These are phyloP conservation scores for Hypselothyrea guttata DNA, from an alignment of 2,888 invertebrate genomes.

Conservation along the genomic window DNA sequence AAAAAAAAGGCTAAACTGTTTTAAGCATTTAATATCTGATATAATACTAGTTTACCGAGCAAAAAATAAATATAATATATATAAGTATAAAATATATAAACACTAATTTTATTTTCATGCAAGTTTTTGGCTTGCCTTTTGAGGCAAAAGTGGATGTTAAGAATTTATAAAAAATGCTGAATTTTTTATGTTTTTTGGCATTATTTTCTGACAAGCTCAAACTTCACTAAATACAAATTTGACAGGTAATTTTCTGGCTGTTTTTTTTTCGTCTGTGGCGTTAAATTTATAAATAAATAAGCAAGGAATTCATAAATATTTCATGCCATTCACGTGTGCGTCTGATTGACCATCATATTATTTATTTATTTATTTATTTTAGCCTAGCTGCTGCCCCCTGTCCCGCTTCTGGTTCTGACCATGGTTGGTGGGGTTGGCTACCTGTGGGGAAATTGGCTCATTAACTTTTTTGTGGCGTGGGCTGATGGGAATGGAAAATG, in stretches of 20 bases:
- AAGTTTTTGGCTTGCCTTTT: too few species aligned
- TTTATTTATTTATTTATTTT: conserved; percentile 52
- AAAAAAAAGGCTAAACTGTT: too few species aligned
- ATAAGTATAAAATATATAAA: too few species aligned
- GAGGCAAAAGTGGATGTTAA: too few species aligned
- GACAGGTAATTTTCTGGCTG: background rate
- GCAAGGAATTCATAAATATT: conserved; percentile 52
- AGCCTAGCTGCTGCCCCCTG: conserved; percentile 1
- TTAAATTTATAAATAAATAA: conserved; percentile 43
- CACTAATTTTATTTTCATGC: too few species aligned
- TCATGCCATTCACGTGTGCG: conserved; percentile 59
- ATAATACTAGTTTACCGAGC: too few species aligned
- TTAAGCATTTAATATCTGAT: too few species aligned
- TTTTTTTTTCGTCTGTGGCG: too few species aligned
- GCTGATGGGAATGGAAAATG: conserved; percentile 26
- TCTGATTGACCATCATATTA: conserved; percentile 53
- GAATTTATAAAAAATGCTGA: too few species aligned
- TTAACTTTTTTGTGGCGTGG: conserved; percentile 45
- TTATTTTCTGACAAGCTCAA: too few species aligned
- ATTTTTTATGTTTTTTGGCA: background rate
- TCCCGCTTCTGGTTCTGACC: too few species aligned
- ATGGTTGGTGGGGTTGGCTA: conserved; percentile 18
- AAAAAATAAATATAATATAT: too few species aligned
- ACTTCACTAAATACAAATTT: conserved; percentile 7
- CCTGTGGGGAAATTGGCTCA: conserved; percentile 56